These are phyloP conservation scores for Aegypius monachus DNA, from an alignment of 2,113 vertebrate genomes.

Conservation along the genomic window DNA sequence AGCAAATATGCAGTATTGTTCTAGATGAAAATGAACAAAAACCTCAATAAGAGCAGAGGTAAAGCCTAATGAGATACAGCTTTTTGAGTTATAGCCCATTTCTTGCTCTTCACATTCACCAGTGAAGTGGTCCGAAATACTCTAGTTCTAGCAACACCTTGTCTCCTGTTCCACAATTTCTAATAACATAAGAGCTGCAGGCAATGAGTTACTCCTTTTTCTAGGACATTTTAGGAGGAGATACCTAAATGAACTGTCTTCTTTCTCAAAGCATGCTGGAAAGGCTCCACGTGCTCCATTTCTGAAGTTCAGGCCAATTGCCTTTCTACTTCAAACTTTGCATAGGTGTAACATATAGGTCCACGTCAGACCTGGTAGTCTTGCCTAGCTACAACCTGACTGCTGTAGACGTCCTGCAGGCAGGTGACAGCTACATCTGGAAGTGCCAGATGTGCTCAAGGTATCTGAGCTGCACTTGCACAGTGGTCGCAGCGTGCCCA, in stretches of 20 bases:
- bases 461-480: neutral
- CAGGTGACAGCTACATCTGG: neutral
- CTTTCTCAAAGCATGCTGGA: neutral
- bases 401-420: neutral
- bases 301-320: neutral
- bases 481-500: accelerated
- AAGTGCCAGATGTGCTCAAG: neutral
- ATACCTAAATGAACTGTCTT: neutral
- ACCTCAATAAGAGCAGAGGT: neutral
- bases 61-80: neutral
- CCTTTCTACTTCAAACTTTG: neutral
- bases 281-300: neutral
- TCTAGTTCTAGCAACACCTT: neutral
- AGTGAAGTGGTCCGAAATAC: neutral
- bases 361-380: neutral
- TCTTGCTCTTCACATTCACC: neutral
- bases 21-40: neutral
- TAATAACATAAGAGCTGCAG: neutral
- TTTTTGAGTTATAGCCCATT: neutral
- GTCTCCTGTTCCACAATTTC: neutral
- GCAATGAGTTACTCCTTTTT: neutral
- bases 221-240: neutral
- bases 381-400: neutral
- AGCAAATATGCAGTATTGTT: neutral
- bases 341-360: accelerated